These are phyloP conservation scores for Varanus salvator DNA, from an alignment of 2,113 vertebrate genomes.

Conservation along the genomic window DNA sequence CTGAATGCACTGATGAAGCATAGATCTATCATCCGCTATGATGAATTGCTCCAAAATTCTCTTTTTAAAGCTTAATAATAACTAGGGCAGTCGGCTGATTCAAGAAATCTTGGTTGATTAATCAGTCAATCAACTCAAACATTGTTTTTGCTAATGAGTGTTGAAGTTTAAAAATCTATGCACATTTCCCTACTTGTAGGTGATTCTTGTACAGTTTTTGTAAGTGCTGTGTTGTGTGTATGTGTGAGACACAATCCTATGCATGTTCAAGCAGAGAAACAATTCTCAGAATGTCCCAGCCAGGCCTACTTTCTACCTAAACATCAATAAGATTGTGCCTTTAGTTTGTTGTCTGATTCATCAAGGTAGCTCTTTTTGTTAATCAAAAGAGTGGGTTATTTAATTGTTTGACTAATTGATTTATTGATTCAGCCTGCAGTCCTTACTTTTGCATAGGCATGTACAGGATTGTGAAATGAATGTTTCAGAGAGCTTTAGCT, in stretches of 20 bases:
- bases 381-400: neutral
- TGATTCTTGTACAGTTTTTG: neutral
- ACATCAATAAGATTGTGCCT: too few species aligned
- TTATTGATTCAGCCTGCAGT: neutral
- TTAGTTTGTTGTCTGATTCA: neutral
- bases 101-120: neutral
- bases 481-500: neutral
- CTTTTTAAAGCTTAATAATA: constrained; percentile 7
- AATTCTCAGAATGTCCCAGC: too few species aligned
- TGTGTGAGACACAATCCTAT: too few species aligned
- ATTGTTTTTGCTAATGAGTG: neutral
- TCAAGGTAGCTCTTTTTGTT: neutral
- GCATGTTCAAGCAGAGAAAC: too few species aligned
- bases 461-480: neutral
- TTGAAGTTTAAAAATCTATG: neutral
- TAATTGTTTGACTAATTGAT: neutral
- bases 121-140: constrained; percentile 33
- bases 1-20: neutral
- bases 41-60: constrained; percentile 24
- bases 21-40: neutral
- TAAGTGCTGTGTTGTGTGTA: neutral
- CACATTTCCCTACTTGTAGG: neutral
- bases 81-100: neutral
- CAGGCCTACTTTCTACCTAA: too few species aligned
- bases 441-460: neutral